Evolutionary conservation across 2,888 invertebrate species (phyloP), one percentile per base, ranked within the genome.

Genomic region (Odontomyia ornata): DNA sequence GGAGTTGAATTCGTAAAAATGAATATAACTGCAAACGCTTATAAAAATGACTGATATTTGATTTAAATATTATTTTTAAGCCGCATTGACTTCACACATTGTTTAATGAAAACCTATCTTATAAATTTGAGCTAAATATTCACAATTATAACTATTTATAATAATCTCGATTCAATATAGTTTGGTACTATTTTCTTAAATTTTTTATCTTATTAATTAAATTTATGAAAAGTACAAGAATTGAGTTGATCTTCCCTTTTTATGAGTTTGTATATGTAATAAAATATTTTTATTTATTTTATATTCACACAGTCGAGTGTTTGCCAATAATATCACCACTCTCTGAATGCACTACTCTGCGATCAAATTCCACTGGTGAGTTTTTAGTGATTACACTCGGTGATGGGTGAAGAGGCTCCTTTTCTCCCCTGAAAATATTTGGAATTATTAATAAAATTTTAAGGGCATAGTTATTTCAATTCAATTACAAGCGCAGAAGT

Each of bases 261-360:
- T 2, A 28, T n/a, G 27, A 2, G 27, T 30, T 13, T 25, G 5
- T 64, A 25, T 25, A 25, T 27, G 28, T 47, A 43, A 47, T 43
- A 46, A 5, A 25, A 15, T 23, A 13, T 46, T 1, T 72, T 72
- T 36, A 36, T 9, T 36, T 71, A 3, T 46, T 56, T 21, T 52
- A 9, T 9, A 75, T 75, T 86, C 84, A 87, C 76, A 96, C 95
- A 75, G 95, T 94, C n/a, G 95, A 95, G 86, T 95, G 95, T 88
- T 95, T 95, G 81, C 95, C 95, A 83, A 95, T 93, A 82, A 95
- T 91, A 82, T 92, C 93, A 79, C 94, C 94, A 78, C 95, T 93
- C 83, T 93, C 93, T 60, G 95, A 93, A 83, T 93, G 92, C 46
- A 94, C 94, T 82, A 93, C 91, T 83, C 92, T 91, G 3, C 94